phyloP scores from a whole-genome alignment of 2,113 vertebrate genomes.

The Malurus cyaneus region DNA sequence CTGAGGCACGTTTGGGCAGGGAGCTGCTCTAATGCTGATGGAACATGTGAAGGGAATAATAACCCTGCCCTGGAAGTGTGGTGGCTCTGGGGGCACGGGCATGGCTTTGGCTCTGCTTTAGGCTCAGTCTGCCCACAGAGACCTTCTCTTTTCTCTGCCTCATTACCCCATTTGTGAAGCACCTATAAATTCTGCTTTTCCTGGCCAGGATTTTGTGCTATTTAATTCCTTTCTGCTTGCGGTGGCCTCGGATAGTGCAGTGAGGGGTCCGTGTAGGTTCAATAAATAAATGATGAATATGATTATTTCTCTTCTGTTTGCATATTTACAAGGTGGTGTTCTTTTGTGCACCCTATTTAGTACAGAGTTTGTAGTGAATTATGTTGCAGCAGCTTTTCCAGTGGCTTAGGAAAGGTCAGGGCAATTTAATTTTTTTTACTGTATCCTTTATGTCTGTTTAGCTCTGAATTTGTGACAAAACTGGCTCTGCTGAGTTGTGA shows the following conservation, averaged over 20 bases:
- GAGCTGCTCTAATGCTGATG: background rate
- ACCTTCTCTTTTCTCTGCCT: slow-evolving; percentile 16
- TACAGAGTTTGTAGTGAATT: slow-evolving; percentile 10
- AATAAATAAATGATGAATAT: slow-evolving; percentile 4
- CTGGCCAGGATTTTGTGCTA: background rate
- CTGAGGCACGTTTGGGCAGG: background rate
- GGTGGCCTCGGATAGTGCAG: background rate
- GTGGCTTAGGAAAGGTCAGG: slow-evolving; percentile 37
- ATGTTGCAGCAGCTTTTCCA: background rate
- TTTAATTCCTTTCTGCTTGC: background rate
- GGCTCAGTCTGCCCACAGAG: slow-evolving; percentile 9
- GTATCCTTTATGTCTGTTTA: background rate
- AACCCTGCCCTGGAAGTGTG: background rate
- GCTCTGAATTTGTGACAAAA: background rate
- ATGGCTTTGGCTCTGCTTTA: background rate
- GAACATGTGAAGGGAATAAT: background rate
- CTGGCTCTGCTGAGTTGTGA: background rate
- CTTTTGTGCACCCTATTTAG: background rate
- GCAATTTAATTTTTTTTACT: background rate
- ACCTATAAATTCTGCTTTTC: slow-evolving; percentile 34
- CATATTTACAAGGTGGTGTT: background rate
- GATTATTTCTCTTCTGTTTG: slow-evolving; percentile 17
- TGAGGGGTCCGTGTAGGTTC: background rate
- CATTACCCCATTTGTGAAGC: slow-evolving; percentile 21
- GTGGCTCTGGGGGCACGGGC: background rate